Conservation (phyloP, 2,888 invertebrate genomes). For the Cloeon dipterum region DNA sequence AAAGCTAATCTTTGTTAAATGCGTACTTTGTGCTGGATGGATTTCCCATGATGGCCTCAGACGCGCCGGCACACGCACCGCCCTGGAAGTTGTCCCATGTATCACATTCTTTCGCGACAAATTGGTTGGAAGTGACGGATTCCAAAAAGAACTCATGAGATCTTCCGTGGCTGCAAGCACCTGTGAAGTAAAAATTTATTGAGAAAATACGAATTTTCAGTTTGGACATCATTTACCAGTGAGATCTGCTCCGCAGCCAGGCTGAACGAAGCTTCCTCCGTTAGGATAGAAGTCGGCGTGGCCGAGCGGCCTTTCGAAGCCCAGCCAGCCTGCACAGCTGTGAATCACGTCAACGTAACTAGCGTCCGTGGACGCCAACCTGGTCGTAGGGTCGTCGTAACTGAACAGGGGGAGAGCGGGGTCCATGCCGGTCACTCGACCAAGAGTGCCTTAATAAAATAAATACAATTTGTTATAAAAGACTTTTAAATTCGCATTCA, state of each 20-base stretch:
- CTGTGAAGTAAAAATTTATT: no score
- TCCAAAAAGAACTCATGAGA: constrained; percentile 36
- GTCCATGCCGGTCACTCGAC: constrained; percentile 4
- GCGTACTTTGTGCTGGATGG: constrained; percentile 10
- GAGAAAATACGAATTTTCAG: no score
- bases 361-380: constrained; percentile 13
- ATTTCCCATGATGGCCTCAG: constrained; percentile 31
- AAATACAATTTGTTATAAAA: no score
- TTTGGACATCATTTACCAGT: neutral
- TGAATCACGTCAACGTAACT: constrained; percentile 15
- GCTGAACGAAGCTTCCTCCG: constrained; percentile 12
- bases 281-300: constrained; percentile 16
- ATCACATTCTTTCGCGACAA: constrained; percentile 27
- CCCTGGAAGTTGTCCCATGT: constrained; percentile 24
- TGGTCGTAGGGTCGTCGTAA: neutral
- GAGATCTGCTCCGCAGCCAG: constrained; percentile 6
- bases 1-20: no score
- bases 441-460: neutral
- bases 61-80: constrained; percentile 17
- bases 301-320: constrained; percentile 12
- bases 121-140: constrained; percentile 32
- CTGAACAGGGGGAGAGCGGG: constrained; percentile 6
- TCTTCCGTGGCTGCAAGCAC: constrained; percentile 44
- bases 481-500: no score
- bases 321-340: constrained; percentile 13